Evolutionary conservation across 2,888 invertebrate species (phyloP).

Genomic region (Drosophila fungiperda): DNA sequence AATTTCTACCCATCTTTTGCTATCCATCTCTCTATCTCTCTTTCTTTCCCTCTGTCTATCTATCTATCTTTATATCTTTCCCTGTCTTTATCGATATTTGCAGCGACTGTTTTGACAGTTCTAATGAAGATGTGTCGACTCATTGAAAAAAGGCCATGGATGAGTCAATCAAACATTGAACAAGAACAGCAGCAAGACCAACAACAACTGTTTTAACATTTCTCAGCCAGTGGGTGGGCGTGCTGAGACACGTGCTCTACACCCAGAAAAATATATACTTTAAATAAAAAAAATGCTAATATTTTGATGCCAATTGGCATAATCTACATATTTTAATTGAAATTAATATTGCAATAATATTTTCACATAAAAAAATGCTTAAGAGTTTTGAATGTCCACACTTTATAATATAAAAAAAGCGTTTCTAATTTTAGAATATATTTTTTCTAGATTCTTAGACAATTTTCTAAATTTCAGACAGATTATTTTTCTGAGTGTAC

Average conservation of each 20-base stretch:
- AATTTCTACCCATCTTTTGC: background rate
- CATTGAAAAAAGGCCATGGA: conserved; percentile 77
- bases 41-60: background rate
- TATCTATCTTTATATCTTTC: background rate
- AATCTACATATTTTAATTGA: background rate
- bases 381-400: background rate
- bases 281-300: background rate
- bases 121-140: conserved; percentile 74
- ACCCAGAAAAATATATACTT: background rate
- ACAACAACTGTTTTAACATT: conserved; percentile 27
- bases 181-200: conserved; percentile 32
- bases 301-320: background rate
- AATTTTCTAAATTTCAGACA: background rate
- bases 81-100: conserved; percentile 18
- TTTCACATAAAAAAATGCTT: background rate
- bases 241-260: background rate
- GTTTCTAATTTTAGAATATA: fast-evolving
- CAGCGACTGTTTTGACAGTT: conserved; percentile 63
- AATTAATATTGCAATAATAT: background rate
- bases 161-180: conserved; percentile 76
- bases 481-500: background rate
- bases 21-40: background rate
- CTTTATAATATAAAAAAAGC: background rate
- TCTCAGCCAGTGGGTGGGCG: conserved; percentile 38
- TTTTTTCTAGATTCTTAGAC: background rate